These are phyloP conservation scores for Schizotus pectinicornis DNA, from an alignment of 2,888 invertebrate genomes.

Conservation along the genomic window DNA sequence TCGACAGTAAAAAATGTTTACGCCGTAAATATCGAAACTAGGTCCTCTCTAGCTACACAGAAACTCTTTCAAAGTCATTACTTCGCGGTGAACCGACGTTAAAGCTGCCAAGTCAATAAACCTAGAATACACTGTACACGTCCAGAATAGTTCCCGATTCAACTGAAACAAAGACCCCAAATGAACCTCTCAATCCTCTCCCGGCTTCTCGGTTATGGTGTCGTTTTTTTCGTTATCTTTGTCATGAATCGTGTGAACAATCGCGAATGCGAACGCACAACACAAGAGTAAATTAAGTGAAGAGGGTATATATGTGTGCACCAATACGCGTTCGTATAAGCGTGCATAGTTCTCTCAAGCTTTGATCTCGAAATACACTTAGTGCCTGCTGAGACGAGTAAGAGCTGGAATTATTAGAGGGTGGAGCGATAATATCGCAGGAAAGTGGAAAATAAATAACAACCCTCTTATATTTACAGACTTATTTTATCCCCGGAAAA, in stretches of 20 bases:
- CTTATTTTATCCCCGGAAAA: conserved; percentile 16
- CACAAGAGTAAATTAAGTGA: conserved; percentile 27
- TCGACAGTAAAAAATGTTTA: too few relatives aligned
- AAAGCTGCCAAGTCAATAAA: conserved; percentile 23
- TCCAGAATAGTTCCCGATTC: background rate
- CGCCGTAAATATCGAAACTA: too few relatives aligned
- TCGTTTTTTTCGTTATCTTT: conserved; percentile 16
- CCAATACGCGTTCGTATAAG: conserved; percentile 5
- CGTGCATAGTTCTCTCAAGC: conserved; percentile 42
- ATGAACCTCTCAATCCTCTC: conserved; percentile 16
- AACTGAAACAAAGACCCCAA: too few relatives aligned
- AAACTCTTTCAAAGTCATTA: conserved; percentile 18
- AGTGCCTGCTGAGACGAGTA: conserved; percentile 55
- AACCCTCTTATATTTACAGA: conserved; percentile 35
- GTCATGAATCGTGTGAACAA: conserved; percentile 23
- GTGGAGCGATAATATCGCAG: conserved; percentile 47
- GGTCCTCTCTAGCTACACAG: background rate
- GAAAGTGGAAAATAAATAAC: conserved; percentile 51
- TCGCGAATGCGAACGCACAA: conserved; percentile 17
- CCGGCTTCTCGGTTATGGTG: background rate
- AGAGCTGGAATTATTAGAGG: conserved; percentile 51
- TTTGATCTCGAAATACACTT: conserved; percentile 60
- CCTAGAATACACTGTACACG: conserved; percentile 1
- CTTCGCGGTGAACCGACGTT: conserved; percentile 4
- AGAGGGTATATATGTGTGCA: conserved; percentile 16